These are phyloP conservation scores for Paracanthobrama guichenoti DNA, from an alignment of 2,113 vertebrate species.

Conservation along the genomic window DNA sequence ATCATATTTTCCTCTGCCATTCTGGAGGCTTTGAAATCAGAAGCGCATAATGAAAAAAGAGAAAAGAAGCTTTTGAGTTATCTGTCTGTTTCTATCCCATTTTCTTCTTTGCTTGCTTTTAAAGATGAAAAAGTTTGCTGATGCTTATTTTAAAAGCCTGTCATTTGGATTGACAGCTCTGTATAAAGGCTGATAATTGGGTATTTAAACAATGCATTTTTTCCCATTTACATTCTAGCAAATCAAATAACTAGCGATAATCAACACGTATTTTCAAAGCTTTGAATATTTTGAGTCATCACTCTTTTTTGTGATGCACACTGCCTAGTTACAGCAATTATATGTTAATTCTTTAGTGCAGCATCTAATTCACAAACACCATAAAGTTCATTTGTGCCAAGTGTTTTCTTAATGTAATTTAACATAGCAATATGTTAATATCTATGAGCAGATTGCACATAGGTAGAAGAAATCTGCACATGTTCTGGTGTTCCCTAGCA, in stretches of 20 bases:
- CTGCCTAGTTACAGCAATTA: neutral
- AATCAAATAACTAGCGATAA: neutral
- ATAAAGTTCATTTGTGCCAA: neutral
- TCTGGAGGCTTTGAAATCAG: constrained; percentile 39
- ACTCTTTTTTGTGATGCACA: neutral
- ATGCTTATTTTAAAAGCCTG: constrained; percentile 13
- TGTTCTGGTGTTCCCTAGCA: constrained; percentile 59
- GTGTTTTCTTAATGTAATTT: constrained; percentile 4
- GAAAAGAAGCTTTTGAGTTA: constrained; percentile 38
- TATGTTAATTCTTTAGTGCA: neutral
- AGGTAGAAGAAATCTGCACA: constrained; percentile 37
- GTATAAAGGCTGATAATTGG: neutral
- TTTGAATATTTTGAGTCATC: constrained; percentile 9
- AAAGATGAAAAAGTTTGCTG: constrained; percentile 2
- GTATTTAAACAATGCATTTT: neutral
- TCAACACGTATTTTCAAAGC: neutral
- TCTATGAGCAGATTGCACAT: constrained; percentile 24
- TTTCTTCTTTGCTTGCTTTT: constrained; percentile 20
- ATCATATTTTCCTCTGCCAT: constrained; percentile 28
- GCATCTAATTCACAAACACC: neutral
- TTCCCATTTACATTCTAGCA: neutral
- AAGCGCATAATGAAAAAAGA: constrained; percentile 34
- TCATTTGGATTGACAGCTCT: constrained; percentile 32
- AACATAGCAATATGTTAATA: constrained; percentile 11
- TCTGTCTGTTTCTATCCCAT: constrained; percentile 14